phyloP scores from a whole-genome alignment of 2,888 invertebrate genomes.

The Ormyrus thymus region DNA sequence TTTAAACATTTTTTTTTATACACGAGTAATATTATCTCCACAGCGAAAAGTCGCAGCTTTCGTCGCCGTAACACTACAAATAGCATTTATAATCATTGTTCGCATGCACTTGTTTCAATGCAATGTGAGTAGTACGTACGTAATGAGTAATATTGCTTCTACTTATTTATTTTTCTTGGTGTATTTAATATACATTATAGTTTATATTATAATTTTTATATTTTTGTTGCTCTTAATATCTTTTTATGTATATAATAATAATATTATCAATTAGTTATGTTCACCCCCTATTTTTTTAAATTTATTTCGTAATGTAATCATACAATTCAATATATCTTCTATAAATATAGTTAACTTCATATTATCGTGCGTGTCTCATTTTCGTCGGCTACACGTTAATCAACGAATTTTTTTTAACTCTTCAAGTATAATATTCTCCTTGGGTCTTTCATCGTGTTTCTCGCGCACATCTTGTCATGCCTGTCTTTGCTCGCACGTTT shows the following conservation, averaged over 20 bases:
- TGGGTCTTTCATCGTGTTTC: conserved; percentile 18
- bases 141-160: conserved; percentile 62
- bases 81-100: conserved; percentile 55
- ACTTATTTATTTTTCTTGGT: conserved; percentile 57
- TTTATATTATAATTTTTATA: conserved; percentile 44
- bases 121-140: conserved; percentile 12
- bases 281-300: conserved; percentile 42
- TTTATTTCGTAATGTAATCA: conserved; percentile 48
- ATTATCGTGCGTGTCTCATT: conserved; percentile 53
- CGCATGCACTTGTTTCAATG: conserved; percentile 34
- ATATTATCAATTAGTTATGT: conserved; percentile 57
- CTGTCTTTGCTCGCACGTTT: conserved; percentile 41
- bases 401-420: background rate
- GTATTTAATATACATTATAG: conserved; percentile 51
- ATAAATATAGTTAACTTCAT: conserved; percentile 74
- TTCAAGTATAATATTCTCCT: background rate
- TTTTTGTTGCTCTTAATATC: conserved; percentile 51
- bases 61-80: conserved; percentile 14
- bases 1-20: background rate
- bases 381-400: conserved; percentile 7
- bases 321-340: conserved; percentile 67
- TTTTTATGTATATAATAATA: conserved; percentile 55
- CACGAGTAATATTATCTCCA: conserved; percentile 9
- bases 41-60: conserved; percentile 2
- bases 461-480: conserved; percentile 19